phyloP scores from a whole-genome alignment of 2,797 vertebrate genomes.

The Brachyrhaphis roseni region DNA sequence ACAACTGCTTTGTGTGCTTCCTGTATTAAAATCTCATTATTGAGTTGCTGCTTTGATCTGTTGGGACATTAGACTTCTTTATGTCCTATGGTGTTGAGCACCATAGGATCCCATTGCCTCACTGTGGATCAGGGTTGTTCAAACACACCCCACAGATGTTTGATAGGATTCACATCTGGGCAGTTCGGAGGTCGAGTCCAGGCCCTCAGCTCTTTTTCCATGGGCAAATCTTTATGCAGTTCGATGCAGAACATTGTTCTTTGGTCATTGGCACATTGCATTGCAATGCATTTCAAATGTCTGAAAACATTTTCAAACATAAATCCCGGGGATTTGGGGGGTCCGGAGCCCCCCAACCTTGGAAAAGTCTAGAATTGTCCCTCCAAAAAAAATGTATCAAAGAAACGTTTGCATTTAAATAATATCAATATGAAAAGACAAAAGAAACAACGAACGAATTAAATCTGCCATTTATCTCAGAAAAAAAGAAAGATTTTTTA shows the following conservation, averaged over 20 bases:
- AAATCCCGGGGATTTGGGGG: no score
- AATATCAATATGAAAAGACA: no score
- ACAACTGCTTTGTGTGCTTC: background rate
- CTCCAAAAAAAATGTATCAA: no score
- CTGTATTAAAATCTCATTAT: background rate
- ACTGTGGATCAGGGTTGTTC: slow-evolving; percentile 8
- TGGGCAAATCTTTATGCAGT: background rate
- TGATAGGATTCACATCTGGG: slow-evolving; percentile 10
- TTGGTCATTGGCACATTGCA: background rate
- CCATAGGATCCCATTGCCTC: background rate
- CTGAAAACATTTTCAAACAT: background rate
- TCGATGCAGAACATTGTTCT: background rate
- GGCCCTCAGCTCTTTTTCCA: slow-evolving; percentile 1
- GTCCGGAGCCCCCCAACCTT: no score
- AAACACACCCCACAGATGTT: slow-evolving; percentile 6
- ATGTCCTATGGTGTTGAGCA: background rate
- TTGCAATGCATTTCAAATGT: background rate
- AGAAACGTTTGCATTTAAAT: no score
- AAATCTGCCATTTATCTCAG: no score
- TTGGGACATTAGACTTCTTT: background rate
- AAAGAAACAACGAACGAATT: no score
- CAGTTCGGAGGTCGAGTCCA: background rate
- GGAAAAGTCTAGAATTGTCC: no score
- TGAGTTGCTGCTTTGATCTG: background rate
- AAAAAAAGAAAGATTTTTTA: no score